Percentiles rank a stretch among this genome's conserved stretches.
phyloP scores from a whole-genome alignment of 2,888 invertebrate species.

The Neria commutata region DNA sequence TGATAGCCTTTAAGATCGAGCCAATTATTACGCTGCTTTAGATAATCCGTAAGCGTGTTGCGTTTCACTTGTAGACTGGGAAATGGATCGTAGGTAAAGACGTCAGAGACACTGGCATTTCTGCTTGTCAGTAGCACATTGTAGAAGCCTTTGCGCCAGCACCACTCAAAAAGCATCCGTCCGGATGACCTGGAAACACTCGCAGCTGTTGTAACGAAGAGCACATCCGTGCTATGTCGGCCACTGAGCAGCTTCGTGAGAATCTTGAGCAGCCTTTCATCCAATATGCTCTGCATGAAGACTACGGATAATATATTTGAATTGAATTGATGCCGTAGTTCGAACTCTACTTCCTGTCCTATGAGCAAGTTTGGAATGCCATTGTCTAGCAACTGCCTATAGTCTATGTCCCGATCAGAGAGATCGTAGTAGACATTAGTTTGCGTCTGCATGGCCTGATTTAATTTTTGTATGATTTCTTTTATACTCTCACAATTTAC shows the following conservation, averaged over 20 bases:
- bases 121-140: slow-evolving; percentile 29
- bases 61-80: neutral
- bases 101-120: neutral
- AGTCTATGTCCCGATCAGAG: neutral
- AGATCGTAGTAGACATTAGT: neutral
- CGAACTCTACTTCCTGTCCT: neutral
- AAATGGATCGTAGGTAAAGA: slow-evolving; percentile 9
- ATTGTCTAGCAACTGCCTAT: too few species aligned
- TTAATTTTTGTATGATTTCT: neutral
- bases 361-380: neutral
- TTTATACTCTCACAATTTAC: neutral
- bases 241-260: neutral
- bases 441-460: neutral
- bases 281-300: neutral
- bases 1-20: slow-evolving; percentile 7
- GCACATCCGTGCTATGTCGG: neutral
- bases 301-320: neutral
- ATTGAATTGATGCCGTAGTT: neutral
- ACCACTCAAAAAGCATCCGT: slow-evolving; percentile 29
- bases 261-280: neutral
- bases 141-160: slow-evolving; percentile 31
- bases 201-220: neutral
- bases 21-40: slow-evolving; percentile 3
- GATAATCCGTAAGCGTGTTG: neutral
- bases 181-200: neutral